Base-by-base conservation (phyloP, 2,888 invertebrate species). In the Ochropleura plecta region DNA sequence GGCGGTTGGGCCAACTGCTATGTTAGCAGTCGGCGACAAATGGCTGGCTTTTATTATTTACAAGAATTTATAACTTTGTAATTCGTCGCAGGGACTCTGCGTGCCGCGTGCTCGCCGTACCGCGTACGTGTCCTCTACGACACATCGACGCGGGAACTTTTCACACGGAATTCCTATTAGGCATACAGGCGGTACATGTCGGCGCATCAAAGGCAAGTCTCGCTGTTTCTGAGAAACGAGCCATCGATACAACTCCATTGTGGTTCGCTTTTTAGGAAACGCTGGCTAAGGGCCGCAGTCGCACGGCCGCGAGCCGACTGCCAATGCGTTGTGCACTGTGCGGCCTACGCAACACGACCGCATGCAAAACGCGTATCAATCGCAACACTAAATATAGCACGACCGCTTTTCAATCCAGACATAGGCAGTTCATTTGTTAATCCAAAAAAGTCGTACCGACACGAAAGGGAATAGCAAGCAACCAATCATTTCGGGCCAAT, bases 401-500 rank as follows among this genome's bases (percentile, higher is more conserved):
- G 63, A 84, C 73, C 63, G 66, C 73, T 80, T 71, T 71, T 81
- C 68, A 77, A 84, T 63, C 67, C 73, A 60, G 76, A 59, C 70
- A 76, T 62, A 68, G 73, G 71, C 69, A 71, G 72, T 79, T 83
- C 78, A 79, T 81, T 86, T 85, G 83, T 78, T 83, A 72, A 73
- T 76, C 87, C 81, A 77, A 87, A 85, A 86, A 83, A 78, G 83
- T 84, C 65, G 18, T 51, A 70, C 44, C 71, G 40, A 72, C 81
- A 64, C 64, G 77, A 82, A 84, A 78, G 73, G 82, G 76, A 82
- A 81, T 74, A 70, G 69, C 51, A 49, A 78, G 64, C 46, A 62
- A 68, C 67, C 85, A 70, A 82, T 86, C 72, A 83, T 84, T 84
- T 86, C 59, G 74, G 70, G 55, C 72, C 86, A 83, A 84, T 86